A percentile compares a stretch with the other conserved stretches of the same genome.
Evolutionary conservation across 2,113 vertebrate genomes (phyloP).

Genomic region (Colinus virginianus): DNA sequence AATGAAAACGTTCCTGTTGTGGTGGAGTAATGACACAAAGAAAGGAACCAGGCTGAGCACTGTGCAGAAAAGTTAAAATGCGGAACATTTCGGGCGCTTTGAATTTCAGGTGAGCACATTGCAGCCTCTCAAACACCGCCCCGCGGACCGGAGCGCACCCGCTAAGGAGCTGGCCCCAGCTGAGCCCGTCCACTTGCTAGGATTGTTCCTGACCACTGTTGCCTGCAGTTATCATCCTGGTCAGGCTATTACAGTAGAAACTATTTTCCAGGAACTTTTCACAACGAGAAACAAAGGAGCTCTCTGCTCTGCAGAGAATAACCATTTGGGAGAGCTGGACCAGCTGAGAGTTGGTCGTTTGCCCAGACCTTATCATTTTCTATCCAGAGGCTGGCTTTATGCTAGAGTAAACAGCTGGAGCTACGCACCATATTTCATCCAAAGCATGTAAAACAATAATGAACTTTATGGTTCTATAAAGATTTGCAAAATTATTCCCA

Average conservation of each 20-base stretch:
- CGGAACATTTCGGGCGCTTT: neutral
- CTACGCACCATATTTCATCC: constrained; percentile 31
- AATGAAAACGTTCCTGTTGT: constrained; percentile 68
- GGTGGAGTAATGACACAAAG: constrained; percentile 49
- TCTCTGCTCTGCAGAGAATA: constrained; percentile 32
- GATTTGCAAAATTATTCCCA: constrained; percentile 78
- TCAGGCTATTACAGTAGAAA: neutral
- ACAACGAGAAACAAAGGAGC: constrained; percentile 7
- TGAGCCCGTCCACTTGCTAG: neutral
- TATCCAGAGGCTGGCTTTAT: constrained; percentile 48
- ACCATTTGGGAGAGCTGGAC: constrained; percentile 24
- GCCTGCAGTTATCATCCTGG: neutral
- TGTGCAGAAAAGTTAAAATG: neutral
- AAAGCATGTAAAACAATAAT: constrained; percentile 64
- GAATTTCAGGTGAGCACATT: constrained; percentile 2
- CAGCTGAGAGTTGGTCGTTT: constrained; percentile 48
- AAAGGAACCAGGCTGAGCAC: constrained; percentile 33
- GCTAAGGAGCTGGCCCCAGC: neutral
- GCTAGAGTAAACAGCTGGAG: constrained; percentile 65
- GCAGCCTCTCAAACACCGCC: neutral
- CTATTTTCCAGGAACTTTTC: constrained; percentile 44
- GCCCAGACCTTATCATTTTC: constrained; percentile 60
- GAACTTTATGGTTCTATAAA: constrained; percentile 72
- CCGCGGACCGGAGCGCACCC: fast-evolving
- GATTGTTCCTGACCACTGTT: neutral